Percentiles rank a stretch among this genome's conserved stretches.
Conservation (phyloP, 2,888 invertebrate species). For the Thereva nobilitata region DNA sequence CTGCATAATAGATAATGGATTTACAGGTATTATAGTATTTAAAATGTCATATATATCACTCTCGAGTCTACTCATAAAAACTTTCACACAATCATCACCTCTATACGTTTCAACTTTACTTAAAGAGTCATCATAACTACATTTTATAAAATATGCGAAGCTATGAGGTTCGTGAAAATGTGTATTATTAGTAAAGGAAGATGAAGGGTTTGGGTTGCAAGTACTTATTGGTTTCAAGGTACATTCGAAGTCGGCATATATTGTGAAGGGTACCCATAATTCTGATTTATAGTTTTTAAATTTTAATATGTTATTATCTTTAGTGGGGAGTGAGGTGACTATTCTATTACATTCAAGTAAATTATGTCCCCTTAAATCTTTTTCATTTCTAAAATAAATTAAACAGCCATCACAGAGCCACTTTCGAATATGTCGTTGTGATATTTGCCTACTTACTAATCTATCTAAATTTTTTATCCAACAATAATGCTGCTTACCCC, state of each 20-base stretch:
- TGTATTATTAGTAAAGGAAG: neutral
- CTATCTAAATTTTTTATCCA: slow-evolving; percentile 7
- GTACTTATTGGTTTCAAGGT: neutral
- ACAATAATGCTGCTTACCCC: slow-evolving; percentile 1
- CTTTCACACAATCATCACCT: too few species aligned
- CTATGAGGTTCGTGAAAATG: neutral
- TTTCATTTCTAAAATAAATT: neutral
- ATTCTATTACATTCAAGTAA: neutral
- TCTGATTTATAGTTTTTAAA: neutral
- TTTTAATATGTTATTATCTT: neutral
- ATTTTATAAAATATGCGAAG: neutral
- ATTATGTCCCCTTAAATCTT: neutral
- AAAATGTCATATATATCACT: too few species aligned
- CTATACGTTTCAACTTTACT: neutral
- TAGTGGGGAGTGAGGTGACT: neutral
- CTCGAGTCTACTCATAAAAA: too few species aligned
- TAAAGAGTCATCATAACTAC: neutral
- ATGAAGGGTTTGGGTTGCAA: neutral
- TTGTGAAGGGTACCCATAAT: neutral
- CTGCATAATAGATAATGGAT: too few species aligned
- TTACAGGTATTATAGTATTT: too few species aligned
- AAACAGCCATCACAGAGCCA: slow-evolving; percentile 3
- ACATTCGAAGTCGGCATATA: neutral
- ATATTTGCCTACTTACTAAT: slow-evolving; percentile 12
- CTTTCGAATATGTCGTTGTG: neutral